phyloP scores from a whole-genome alignment of 2,888 invertebrate species.

The Norana najaformis region DNA sequence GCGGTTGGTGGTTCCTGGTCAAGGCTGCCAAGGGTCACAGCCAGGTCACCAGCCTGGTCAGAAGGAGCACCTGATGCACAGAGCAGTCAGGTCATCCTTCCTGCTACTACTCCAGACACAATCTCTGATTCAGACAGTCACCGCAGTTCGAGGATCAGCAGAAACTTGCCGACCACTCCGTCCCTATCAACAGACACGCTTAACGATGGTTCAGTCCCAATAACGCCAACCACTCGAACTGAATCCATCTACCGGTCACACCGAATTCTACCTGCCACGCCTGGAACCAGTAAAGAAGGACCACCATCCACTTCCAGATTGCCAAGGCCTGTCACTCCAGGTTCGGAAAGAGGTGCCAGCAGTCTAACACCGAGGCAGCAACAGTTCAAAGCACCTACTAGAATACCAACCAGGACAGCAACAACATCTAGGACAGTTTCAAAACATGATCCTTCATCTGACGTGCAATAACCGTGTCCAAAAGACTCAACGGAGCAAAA shows the following conservation, averaged over 20 bases:
- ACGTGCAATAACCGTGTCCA: neutral
- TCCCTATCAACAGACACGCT: conserved; percentile 37
- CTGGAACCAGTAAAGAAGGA: neutral
- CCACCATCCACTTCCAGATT: neutral
- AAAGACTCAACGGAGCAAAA: neutral
- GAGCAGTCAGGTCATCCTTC: neutral
- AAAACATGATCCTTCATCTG: neutral
- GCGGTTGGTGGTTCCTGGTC: neutral
- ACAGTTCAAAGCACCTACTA: conserved; percentile 18
- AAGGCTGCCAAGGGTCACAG: neutral
- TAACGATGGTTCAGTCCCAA: conserved; percentile 26
- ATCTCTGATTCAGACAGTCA: conserved; percentile 28
- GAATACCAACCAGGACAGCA: neutral
- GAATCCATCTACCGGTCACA: neutral
- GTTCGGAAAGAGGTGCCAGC: neutral
- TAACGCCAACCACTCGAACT: neutral
- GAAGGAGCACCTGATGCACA: conserved; percentile 8
- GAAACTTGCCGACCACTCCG: conserved; percentile 35
- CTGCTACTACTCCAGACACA: conserved; percentile 29
- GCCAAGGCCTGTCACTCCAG: conserved; percentile 9
- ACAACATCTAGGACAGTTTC: neutral
- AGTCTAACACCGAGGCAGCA: neutral
- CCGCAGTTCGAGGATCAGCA: conserved; percentile 33
- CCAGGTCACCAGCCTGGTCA: conserved; percentile 10
- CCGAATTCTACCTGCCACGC: neutral